Evolutionary conservation across 2,888 invertebrate genomes (phyloP), one percentile per base, ranked within the genome.

Genomic region (Catocala nupta): DNA sequence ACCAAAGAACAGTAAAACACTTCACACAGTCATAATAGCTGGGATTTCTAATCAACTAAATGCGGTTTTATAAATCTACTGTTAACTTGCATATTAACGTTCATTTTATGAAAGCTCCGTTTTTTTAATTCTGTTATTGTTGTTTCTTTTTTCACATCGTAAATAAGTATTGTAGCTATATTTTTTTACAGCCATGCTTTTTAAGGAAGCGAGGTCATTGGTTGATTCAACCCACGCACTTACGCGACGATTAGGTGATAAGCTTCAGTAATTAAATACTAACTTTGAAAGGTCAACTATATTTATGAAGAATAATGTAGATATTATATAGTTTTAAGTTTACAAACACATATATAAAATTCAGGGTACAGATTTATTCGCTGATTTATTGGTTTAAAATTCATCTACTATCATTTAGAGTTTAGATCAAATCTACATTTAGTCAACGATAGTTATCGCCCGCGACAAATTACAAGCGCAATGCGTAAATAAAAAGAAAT

Each of bases 121-220:
- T 13, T 54, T 63, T 58, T 47, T 12, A 55, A 53, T 55, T 16
- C 25, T 33, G 55, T 63, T 49, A 70, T 78, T 78, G 66, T 70
- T 55, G 39, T 60, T 47, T 47, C 12, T 43, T 63, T 33, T 61
- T 71, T 75, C 68, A 67, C 70, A 74, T 63, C 63, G 50, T 65
- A 63, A 67, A 61, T 55, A 16, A 50, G 34, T 47, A 50, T 49
- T 53, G 53, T 12, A 36, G 64, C 59, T 55, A 70, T 54, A 61
- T 56, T 45, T 56, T 72, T 63, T 48, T 53, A 44, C 56, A 68
- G 51, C 3, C 59, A 66, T 51, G 51, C 80, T 78, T 73, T 83
- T 51, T 78, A 74, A 68, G 78, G 76, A 53, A 54, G 44, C 60
- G 72, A 81, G 78, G 80, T 79, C 78, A 42, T 55, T 68, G 54